Percentiles rank a stretch among this genome's conserved stretches.
Conservation (phyloP, 2,888 invertebrate genomes). For the Priapulus caudatus region DNA sequence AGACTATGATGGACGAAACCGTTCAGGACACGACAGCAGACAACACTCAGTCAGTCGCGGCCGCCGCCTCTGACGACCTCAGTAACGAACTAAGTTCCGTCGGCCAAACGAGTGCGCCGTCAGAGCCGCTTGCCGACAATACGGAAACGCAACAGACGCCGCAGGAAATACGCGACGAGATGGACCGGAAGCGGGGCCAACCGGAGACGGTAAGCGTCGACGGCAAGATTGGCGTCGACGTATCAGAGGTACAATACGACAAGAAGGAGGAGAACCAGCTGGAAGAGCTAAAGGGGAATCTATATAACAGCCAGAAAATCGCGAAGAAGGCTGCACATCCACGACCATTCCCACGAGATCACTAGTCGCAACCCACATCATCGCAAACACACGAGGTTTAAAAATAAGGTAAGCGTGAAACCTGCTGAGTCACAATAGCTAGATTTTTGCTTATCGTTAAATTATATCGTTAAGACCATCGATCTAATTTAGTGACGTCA, state of each 20-base stretch:
- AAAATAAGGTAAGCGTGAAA: too few relatives aligned
- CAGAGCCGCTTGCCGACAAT: not conserved
- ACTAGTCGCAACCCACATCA: too few relatives aligned
- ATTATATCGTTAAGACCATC: too few relatives aligned
- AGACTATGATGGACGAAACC: not conserved
- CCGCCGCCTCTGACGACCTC: too few relatives aligned
- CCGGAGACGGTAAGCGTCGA: constrained; percentile 1
- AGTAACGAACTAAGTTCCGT: not conserved
- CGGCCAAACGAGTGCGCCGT: too few relatives aligned
- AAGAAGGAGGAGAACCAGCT: constrained; percentile 3
- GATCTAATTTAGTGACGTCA: too few relatives aligned
- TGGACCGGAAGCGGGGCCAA: not conserved
- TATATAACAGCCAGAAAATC: not conserved
- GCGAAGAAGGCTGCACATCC: not conserved
- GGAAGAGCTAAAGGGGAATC: not conserved
- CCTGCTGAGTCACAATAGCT: too few relatives aligned
- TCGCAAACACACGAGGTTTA: too few relatives aligned
- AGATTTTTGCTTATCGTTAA: too few relatives aligned
- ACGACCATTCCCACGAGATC: not conserved
- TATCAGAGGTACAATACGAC: constrained; percentile 1
- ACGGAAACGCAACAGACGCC: constrained; percentile 1
- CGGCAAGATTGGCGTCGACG: not conserved
- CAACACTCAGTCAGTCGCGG: too few relatives aligned
- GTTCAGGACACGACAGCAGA: not conserved
- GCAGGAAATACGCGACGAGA: not conserved